A percentile compares a stretch with the other conserved stretches of the same genome.
Evolutionary conservation across 92 coral and sea anemone genomes (phyloP).

Genomic region (Pocillopora meandrina): DNA sequence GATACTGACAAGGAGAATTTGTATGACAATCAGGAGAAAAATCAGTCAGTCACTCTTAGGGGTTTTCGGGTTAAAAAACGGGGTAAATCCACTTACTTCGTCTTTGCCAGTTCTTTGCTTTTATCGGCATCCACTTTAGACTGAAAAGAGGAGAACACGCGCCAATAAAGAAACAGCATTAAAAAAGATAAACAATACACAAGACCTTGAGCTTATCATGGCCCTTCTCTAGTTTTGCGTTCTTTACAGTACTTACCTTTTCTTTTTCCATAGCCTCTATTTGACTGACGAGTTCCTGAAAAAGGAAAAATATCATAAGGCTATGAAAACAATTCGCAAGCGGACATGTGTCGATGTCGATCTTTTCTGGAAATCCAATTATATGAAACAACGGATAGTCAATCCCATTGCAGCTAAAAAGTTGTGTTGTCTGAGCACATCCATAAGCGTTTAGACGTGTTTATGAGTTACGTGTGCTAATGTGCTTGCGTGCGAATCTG

Average conservation of each 20-base stretch:
- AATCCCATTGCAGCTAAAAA: too few relatives aligned
- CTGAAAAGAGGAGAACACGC: conserved; percentile 31
- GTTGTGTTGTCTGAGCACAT: too few relatives aligned
- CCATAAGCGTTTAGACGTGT: too few relatives aligned
- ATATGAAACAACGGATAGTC: too few relatives aligned
- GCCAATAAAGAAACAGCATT: not conserved
- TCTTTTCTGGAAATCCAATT: not conserved
- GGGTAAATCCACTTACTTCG: conserved; percentile 49
- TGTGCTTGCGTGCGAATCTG: too few relatives aligned
- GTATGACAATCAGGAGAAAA: too few relatives aligned
- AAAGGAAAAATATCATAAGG: not conserved
- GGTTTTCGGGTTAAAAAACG: not conserved
- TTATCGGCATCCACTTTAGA: conserved; percentile 62
- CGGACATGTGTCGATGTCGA: not conserved
- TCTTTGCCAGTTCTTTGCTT: conserved; percentile 48
- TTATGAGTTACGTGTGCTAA: too few relatives aligned
- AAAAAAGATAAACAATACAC: not conserved
- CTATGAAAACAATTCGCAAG: not conserved
- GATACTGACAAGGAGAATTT: too few relatives aligned
- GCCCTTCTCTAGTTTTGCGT: not conserved
- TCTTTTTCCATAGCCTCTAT: conserved; percentile 67
- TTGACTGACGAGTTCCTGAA: conserved; percentile 67
- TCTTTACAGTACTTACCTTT: conserved; percentile 57
- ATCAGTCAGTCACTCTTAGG: not conserved
- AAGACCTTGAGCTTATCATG: not conserved